Percentiles rank a stretch among this genome's conserved stretches.
phyloP scores from a whole-genome alignment of 2,888 invertebrate genomes.

The Dynastes hyllus region DNA sequence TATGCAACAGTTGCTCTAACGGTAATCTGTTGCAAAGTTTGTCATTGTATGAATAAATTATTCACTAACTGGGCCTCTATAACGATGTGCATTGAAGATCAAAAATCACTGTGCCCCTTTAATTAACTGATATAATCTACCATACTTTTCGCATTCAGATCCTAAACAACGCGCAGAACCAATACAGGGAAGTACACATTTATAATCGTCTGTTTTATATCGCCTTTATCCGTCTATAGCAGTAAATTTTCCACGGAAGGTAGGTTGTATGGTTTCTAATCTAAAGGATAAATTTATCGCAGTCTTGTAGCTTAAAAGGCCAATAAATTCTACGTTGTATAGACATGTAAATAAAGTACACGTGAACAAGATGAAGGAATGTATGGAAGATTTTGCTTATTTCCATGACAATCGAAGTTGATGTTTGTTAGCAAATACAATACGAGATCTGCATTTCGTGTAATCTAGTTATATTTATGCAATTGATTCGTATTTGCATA shows the following conservation, averaged over 20 bases:
- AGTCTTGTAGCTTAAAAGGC: conserved; percentile 63
- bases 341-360: conserved; percentile 65
- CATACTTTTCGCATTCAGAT: neutral
- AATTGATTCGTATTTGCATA: conserved; percentile 52
- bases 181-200: neutral
- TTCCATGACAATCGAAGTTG: conserved; percentile 60
- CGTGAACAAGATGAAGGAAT: conserved; percentile 56
- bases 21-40: too few species aligned
- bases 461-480: conserved; percentile 53
- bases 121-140: neutral
- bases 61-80: too few species aligned
- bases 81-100: neutral
- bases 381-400: conserved; percentile 56
- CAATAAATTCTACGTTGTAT: conserved; percentile 62
- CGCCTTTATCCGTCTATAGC: conserved; percentile 47
- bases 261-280: conserved; percentile 64
- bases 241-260: conserved; percentile 62
- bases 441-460: conserved; percentile 53
- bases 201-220: conserved; percentile 25
- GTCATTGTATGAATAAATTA: too few species aligned
- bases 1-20: too few species aligned
- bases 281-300: conserved; percentile 66
- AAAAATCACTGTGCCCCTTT: neutral
- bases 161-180: neutral
- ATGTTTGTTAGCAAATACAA: conserved; percentile 54